phyloP scores from a whole-genome alignment of 1,140 invertebrate genomes.

The Anastrepha ludens region DNA sequence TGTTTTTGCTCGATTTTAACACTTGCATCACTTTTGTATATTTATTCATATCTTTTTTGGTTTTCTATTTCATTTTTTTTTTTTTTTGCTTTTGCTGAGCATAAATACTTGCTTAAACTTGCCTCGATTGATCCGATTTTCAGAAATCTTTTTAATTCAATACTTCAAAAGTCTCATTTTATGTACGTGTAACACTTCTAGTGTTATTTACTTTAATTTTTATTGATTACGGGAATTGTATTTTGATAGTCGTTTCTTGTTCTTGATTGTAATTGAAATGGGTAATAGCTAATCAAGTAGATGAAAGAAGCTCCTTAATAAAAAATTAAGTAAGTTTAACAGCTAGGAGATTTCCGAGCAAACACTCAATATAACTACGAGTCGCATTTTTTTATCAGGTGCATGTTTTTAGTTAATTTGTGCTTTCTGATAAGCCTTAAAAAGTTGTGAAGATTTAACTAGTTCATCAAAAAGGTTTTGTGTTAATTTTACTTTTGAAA shows the following conservation, averaged over 20 bases:
- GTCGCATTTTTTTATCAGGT: no score
- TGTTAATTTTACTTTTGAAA: no score
- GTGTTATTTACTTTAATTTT: neutral
- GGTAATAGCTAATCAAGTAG: neutral
- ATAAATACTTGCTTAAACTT: neutral
- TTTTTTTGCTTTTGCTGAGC: neutral
- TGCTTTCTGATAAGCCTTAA: no score
- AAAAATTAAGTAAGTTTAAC: no score
- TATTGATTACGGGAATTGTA: neutral
- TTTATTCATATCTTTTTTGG: neutral
- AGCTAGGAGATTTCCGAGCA: no score
- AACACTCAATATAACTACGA: no score
- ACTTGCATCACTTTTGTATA: conserved; percentile 4
- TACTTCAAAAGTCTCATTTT: neutral
- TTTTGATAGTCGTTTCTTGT: neutral
- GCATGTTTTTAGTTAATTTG: no score
- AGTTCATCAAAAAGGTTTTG: no score
- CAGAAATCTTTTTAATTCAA: neutral
- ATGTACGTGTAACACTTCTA: neutral
- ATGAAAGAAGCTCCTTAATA: no score
- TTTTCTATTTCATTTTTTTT: neutral
- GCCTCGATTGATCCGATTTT: neutral
- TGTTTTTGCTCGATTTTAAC: neutral
- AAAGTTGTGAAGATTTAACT: no score
- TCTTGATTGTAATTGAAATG: conserved; percentile 33